phyloP scores from a whole-genome alignment of 2,113 vertebrate species.

The Anolis sagrei region DNA sequence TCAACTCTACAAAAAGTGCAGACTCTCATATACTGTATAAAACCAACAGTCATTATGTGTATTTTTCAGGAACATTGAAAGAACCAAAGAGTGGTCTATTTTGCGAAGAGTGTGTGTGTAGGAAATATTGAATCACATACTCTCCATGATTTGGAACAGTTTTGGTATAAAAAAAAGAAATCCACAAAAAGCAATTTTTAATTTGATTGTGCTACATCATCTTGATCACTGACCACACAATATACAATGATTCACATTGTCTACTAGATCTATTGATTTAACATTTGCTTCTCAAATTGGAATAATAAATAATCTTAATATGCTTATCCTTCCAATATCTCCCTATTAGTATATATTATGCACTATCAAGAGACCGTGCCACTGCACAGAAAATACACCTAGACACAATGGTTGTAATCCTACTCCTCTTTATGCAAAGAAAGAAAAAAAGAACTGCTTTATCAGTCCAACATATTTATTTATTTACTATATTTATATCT shows the following conservation, averaged over 20 bases:
- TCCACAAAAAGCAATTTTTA: background rate
- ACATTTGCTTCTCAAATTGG: constrained; percentile 7
- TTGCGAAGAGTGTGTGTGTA: background rate
- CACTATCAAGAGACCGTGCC: constrained; percentile 8
- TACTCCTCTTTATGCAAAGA: background rate
- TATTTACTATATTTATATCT: too few species aligned
- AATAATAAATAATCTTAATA: constrained; percentile 8
- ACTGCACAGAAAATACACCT: background rate
- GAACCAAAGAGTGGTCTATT: background rate
- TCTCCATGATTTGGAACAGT: background rate
- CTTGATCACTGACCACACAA: background rate
- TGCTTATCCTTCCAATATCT: background rate
- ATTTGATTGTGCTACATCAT: background rate
- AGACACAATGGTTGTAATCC: background rate
- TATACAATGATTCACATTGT: background rate
- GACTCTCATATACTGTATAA: too few species aligned
- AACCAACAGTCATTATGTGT: background rate
- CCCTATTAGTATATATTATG: background rate
- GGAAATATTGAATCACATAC: background rate
- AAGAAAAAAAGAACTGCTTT: background rate
- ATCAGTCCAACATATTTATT: background rate
- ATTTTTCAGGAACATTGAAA: background rate
- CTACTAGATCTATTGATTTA: constrained; percentile 8
- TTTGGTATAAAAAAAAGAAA: constrained; percentile 2
- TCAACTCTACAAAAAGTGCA: too few species aligned